Evolutionary conservation across 2,797 vertebrate genomes (phyloP), one percentile per base, ranked within the genome.

Genomic region (Galagoides demidoff): DNA sequence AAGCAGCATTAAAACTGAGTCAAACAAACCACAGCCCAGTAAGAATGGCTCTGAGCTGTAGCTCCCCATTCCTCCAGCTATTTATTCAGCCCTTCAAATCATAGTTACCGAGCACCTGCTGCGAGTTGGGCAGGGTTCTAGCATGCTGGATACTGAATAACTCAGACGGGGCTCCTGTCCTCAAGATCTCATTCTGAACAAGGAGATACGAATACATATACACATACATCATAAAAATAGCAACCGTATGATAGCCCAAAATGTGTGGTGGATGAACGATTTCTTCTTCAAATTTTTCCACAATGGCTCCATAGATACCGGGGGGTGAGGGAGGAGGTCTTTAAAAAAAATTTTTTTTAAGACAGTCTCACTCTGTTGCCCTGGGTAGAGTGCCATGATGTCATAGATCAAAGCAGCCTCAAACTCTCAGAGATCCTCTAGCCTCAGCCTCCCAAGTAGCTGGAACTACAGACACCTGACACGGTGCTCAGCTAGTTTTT

Each of bases 311-410:
- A 55, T 23, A 34, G 8, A 34, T 10, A 31, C 77, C 0, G 3
- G 5, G 25, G 29, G 25, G 0, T 7, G 10, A 0, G 0, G 10
- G 10, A 0, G 20, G 11, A 20, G 0, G 1, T 49, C 13, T 49
- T 49, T 49, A 49, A 45, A 39, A 39, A 31, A 12, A 49, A 39
- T 52, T 52, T 52, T 52, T 52, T 52, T 52, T 52, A 14, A 52
- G 49, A 52, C 49, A 16, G 49, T 52, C 49, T 52, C 14, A 52
- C 49, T 52, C 49, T 52, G 49, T 17, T 52, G 49, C 49, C 49
- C 49, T 52, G 49, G 49, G 49, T 52, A 52, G 49, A 52, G 49
- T 52, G 49, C 49, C 49, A 16, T 52, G 49, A 52, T 52, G 49
- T 52, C 49, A 52, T 52, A 52, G 49, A 14, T 52, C 49, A 52